Base-by-base conservation (phyloP, 2,888 invertebrate genomes). In the Acleris sparsana region DNA sequence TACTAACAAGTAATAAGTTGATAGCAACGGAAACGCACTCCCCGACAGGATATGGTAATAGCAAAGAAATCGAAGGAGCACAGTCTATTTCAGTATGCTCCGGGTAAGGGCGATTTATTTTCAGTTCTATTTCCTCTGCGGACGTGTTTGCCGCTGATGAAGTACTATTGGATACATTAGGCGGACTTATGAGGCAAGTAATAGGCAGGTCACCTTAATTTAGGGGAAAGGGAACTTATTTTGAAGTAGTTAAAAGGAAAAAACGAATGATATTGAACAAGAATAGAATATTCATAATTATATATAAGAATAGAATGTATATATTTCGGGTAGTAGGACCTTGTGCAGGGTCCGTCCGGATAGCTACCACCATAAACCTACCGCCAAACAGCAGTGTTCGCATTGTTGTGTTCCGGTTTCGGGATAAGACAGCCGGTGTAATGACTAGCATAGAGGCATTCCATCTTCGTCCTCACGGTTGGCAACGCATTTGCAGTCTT, bases 21-120 rank as follows among this genome's bases (percentile, higher is more conserved):
- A 57, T 61, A 58, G 60, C 57, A 55, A 62, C 55, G 62, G 67
- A 52, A 62, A 55, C 53, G 77, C 77, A 77, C 57, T 66, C 57
- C 61, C 49, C 46, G 83, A 86, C 92, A 92, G 92, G 92, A 92
- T 91, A 89, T 86, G 87, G 89, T 89, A 91, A 91, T 88, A 79
- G 85, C 74, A 82, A 84, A 87, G 88, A 87, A 88, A 87, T 87
- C 85, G 86, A 83, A 86, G 85, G 80, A 84, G 85, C 82, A 80
- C 80, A 83, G 83, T 88, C 90, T 92, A 92, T 92, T 91, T 92
- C 88, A 85, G 91, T 88, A 80, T 80, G 83, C 86, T 87, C 82
- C 77, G 80, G 79, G 86, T 85, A 88, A 88, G 88, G 86, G 88
- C 85, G 88, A 89, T 89, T 89, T 92, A 91, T 91, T 91, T 89